phyloP scores from a whole-genome alignment of 2,797 vertebrate genomes.

The Ispidina picta region DNA sequence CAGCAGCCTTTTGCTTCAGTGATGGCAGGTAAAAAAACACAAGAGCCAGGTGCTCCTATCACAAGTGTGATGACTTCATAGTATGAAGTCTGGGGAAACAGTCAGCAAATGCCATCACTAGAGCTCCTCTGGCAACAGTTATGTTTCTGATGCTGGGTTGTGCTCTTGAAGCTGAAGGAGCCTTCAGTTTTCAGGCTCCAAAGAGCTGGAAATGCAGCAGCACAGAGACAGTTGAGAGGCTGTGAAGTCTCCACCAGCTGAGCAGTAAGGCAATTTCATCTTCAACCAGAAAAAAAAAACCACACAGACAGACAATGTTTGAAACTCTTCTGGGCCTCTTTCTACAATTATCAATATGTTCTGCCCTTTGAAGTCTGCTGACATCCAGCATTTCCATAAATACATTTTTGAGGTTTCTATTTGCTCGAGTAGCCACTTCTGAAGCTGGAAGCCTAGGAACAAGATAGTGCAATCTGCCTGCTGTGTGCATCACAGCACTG shows the following conservation, averaged over 20 bases:
- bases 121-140: background rate
- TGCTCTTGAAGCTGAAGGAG: background rate
- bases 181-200: background rate
- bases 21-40: slow-evolving; percentile 87
- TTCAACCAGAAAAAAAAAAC: background rate
- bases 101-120: background rate
- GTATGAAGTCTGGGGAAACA: accelerated
- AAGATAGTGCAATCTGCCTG: slow-evolving; percentile 47
- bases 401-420: slow-evolving; percentile 62
- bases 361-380: slow-evolving; percentile 65
- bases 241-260: background rate
- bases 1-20: slow-evolving; percentile 93
- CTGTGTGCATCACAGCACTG: background rate
- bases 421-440: slow-evolving; percentile 52
- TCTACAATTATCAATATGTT: slow-evolving; percentile 58
- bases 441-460: slow-evolving; percentile 11
- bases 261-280: background rate
- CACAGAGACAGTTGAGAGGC: background rate
- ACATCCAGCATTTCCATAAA: slow-evolving; percentile 67
- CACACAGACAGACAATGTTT: background rate
- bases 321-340: slow-evolving; percentile 29
- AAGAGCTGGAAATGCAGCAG: background rate
- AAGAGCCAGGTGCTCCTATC: background rate
- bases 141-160: background rate
- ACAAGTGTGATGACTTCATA: accelerated